Base-by-base conservation (phyloP, 2,113 vertebrate genomes). In the Penelope pileata region DNA sequence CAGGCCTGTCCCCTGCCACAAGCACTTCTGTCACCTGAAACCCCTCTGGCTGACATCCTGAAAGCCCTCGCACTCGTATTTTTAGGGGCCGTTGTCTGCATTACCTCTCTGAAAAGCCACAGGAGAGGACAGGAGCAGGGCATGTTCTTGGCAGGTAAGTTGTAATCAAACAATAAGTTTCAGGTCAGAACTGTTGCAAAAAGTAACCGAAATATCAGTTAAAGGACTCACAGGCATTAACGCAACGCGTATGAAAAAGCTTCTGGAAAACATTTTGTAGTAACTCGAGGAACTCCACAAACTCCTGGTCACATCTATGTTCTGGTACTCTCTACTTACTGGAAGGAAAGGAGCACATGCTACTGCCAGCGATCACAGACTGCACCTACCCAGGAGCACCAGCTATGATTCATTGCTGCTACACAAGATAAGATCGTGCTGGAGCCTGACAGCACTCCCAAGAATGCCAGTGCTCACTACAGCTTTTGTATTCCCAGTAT, bases 151-250 rank as follows among this genome's bases (percentile, higher is more conserved):
- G 36, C 63, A 66, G 63, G 26, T 8, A 21, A 51, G 32, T 12
- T 50, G 32, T 12, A 67, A 80, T 4, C 5, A 66, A 86, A 82
- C 32, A 58, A 40, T 38, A 43, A 43, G 34, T 83, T 86, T 83
- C 67, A 78, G 77, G 59, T 83, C 63, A 93, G 48, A 89, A 88
- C 72, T 67, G 83, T 24, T 92, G 50, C 91, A 95, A 94, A 94
- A 87, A 75, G 50, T 45, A 73, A 43, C 53, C 42, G 48, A 76
- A 92, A 59, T 12, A 47, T 0, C 43, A 83, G 18, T 12, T 27
- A 34, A 40, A 23, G 34, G 53, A 34, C 67, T 50, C 63, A 45
- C 17, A 67, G 75, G 30, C 42, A 36, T 62, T 34, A 51, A 23
- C 47, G 36, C 51, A 75, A 59, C 18, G 14, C 21, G 8, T 21